phyloP scores from a whole-genome alignment of 2,113 vertebrate genomes.

The Madoqua kirkii region DNA sequence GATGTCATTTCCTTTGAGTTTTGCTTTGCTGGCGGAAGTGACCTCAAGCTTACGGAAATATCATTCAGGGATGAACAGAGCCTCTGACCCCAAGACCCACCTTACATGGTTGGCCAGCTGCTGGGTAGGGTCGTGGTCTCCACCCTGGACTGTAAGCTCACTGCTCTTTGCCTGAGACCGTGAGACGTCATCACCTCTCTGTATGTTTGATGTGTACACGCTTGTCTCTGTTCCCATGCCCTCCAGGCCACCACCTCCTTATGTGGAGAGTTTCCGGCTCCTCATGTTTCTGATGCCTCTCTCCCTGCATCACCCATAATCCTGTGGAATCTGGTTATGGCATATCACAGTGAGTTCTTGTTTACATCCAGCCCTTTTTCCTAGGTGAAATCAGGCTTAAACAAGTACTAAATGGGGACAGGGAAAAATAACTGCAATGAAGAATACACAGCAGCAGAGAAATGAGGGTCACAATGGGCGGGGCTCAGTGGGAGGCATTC shows the following conservation, averaged over 20 bases:
- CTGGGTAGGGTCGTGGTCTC: background rate
- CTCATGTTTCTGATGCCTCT: background rate
- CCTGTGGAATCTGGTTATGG: background rate
- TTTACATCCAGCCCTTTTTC: background rate
- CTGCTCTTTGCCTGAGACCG: background rate
- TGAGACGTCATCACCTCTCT: background rate
- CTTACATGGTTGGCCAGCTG: background rate
- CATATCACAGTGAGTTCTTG: background rate
- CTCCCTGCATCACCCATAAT: background rate
- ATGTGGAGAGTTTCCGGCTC: background rate
- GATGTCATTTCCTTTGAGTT: background rate
- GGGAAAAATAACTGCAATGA: background rate
- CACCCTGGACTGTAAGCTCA: background rate
- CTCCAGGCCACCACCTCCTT: background rate
- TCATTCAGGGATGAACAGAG: background rate
- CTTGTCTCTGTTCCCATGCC: background rate
- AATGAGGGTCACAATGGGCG: background rate
- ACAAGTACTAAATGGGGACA: background rate
- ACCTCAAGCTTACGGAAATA: background rate
- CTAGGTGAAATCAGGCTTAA: background rate
- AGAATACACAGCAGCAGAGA: background rate
- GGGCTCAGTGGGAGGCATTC: background rate
- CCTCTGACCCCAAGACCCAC: background rate
- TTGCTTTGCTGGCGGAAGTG: background rate
- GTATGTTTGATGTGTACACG: background rate